Percentiles rank a stretch among this genome's conserved stretches.
Evolutionary conservation across 2,797 vertebrate species (phyloP).

Genomic region (Antrozous pallidus): DNA sequence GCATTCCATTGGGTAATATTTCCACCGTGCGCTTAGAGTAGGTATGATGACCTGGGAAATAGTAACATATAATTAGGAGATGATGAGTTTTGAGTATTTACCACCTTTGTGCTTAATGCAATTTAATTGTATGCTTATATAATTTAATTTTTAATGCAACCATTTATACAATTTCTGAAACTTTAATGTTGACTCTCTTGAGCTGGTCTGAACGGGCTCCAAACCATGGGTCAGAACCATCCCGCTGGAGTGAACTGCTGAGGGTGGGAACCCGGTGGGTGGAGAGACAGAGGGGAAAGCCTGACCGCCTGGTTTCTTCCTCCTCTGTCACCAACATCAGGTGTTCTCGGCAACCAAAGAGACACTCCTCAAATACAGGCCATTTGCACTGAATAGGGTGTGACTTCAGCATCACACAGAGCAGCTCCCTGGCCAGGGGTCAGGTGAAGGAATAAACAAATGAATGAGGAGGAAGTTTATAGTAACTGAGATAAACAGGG

Average conservation of each 20-base stretch:
- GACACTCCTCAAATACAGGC: background rate
- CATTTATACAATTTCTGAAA: background rate
- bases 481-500: background rate
- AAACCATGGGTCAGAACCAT: background rate
- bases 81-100: background rate
- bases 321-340: background rate
- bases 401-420: conserved; percentile 18
- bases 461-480: background rate
- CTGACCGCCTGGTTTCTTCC: background rate
- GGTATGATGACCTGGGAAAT: background rate
- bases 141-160: background rate
- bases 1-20: background rate
- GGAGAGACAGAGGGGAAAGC: background rate
- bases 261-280: background rate
- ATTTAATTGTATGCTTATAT: background rate
- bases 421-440: background rate
- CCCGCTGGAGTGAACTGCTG: background rate
- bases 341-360: background rate
- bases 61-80: background rate
- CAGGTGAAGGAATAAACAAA: conserved; percentile 47
- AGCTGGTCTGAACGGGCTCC: background rate
- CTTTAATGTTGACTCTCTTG: background rate
- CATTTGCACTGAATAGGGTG: background rate
- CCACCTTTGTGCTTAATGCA: background rate
- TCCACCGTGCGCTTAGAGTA: rapidly evolving